Evolutionary conservation across 64 coral and sea anemone species (phyloP).

Genomic region (Actinia tenebrosa): DNA sequence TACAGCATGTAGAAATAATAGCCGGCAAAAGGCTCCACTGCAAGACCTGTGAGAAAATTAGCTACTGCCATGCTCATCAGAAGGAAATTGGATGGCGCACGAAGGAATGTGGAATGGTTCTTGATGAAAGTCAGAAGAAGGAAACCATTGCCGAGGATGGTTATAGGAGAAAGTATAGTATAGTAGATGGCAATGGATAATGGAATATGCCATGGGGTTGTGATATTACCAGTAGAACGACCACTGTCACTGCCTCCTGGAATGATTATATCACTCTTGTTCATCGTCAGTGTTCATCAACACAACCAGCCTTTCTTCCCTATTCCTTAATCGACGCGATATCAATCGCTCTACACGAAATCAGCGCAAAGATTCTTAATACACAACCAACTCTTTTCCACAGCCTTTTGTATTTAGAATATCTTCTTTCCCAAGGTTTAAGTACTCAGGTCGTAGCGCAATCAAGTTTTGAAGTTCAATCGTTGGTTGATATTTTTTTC

Average conservation of each 20-base stretch:
- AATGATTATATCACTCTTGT: not conserved
- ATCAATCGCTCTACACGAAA: not conserved
- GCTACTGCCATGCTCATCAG: constrained; percentile 27
- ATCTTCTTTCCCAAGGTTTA: too few relatives aligned
- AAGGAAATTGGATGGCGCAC: constrained; percentile 29
- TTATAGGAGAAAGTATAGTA: constrained; percentile 19
- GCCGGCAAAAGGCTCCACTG: constrained; percentile 3
- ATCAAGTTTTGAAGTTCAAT: not conserved
- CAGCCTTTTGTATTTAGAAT: too few relatives aligned
- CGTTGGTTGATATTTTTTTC: not conserved
- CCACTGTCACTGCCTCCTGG: not conserved
- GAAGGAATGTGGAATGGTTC: constrained; percentile 12
- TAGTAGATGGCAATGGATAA: constrained; percentile 13
- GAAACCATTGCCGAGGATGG: constrained; percentile 25
- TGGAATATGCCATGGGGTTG: constrained; percentile 3
- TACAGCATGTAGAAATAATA: constrained; percentile 18
- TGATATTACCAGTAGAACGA: not conserved
- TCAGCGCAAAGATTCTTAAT: not conserved
- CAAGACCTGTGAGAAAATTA: constrained; percentile 13
- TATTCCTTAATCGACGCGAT: not conserved
- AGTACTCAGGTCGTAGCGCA: not conserved
- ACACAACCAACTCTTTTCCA: not conserved
- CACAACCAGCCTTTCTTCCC: not conserved
- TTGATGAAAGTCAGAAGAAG: constrained; percentile 13
- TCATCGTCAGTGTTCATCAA: not conserved